These are phyloP conservation scores for Sciaenops ocellatus DNA, from an alignment of 2,797 vertebrate genomes.

Conservation along the genomic window DNA sequence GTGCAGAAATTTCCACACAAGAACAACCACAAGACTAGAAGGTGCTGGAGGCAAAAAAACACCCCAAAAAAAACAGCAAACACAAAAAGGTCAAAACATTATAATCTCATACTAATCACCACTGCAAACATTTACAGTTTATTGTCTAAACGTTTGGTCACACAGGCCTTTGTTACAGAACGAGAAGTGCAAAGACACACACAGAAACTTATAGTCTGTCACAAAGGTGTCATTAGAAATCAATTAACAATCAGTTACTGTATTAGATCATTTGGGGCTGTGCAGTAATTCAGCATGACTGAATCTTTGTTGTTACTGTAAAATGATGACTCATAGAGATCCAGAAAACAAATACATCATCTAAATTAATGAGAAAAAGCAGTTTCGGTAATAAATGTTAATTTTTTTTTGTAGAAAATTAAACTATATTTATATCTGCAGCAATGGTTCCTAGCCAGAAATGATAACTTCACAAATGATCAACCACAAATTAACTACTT, in stretches of 20 bases:
- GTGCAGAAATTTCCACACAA: not conserved
- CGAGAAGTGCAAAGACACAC: not conserved
- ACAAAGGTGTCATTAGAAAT: not conserved
- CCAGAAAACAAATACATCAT: not conserved
- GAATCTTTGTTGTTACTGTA: not conserved
- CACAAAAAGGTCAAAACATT: not conserved
- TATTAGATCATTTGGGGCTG: too few relatives aligned
- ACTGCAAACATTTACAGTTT: slow-evolving; percentile 6
- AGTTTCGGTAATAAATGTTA: not conserved
- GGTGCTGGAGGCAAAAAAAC: not conserved
- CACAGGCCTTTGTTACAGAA: not conserved
- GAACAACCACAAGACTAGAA: not conserved
- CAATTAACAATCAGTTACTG: not conserved
- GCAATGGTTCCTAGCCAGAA: too few relatives aligned
- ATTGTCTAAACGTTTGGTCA: not conserved
- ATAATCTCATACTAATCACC: not conserved
- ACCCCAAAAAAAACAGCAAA: not conserved
- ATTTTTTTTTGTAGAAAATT: not conserved
- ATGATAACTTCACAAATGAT: not conserved
- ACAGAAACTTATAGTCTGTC: not conserved
- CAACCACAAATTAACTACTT: not conserved
- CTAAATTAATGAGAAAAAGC: not conserved
- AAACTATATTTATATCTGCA: too few relatives aligned
- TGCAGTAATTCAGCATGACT: not conserved
- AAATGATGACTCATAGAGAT: not conserved